A percentile compares a stretch with the other conserved stretches of the same genome.
Evolutionary conservation across 2,113 vertebrate species (phyloP).

Genomic region (Bagarius yarrelli): DNA sequence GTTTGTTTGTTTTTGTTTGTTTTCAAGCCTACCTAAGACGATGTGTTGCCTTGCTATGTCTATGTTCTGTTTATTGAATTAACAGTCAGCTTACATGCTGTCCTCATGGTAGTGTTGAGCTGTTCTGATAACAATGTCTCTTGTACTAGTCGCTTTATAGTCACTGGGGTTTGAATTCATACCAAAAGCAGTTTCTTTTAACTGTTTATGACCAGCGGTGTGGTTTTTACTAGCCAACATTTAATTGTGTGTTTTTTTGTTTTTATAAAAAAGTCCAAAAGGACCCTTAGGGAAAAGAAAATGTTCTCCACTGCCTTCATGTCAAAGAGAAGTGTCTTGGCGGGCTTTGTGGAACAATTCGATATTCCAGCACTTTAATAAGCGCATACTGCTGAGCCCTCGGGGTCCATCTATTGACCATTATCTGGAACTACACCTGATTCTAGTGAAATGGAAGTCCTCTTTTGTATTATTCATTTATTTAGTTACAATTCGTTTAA

Average conservation of each 20-base stretch:
- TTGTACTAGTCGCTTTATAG: neutral
- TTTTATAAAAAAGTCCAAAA: neutral
- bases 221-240: neutral
- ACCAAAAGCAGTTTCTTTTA: neutral
- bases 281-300: neutral
- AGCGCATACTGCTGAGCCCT: neutral
- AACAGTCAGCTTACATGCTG: conserved; percentile 12
- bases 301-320: neutral
- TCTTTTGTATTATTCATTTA: too few relatives aligned
- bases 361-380: conserved; percentile 11
- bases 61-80: conserved; percentile 54
- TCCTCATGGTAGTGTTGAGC: neutral
- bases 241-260: conserved; percentile 26
- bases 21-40: conserved; percentile 3
- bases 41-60: conserved; percentile 46
- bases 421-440: neutral
- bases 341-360: conserved; percentile 1
- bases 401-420: conserved; percentile 28
- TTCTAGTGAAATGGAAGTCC: too few relatives aligned
- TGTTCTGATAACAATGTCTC: neutral
- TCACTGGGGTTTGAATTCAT: neutral
- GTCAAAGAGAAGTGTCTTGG: conserved; percentile 43
- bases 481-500: too few relatives aligned
- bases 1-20: neutral
- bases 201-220: neutral